phyloP scores from a whole-genome alignment of 30 jellyfish, hydroid and myxozoan species.

The Hydra vulgaris region DNA sequence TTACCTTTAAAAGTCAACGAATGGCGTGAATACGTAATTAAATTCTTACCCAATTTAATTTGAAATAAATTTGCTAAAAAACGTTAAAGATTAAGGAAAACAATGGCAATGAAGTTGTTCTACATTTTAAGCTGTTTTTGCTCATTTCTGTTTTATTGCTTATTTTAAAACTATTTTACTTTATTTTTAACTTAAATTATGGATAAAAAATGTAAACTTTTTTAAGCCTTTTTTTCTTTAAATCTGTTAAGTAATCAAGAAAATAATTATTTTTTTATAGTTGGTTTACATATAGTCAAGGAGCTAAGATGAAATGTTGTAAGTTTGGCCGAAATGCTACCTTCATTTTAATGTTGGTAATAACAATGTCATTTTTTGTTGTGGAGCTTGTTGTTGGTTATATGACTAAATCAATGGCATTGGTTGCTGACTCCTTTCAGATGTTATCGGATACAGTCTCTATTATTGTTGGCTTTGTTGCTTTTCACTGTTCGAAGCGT shows the following conservation, averaged over 20 bases:
- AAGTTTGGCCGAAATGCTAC: conserved; percentile 60
- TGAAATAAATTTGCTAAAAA: no score
- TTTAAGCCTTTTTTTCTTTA: no score
- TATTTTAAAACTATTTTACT: no score
- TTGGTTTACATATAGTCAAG: no score
- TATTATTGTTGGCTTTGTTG: conserved; percentile 62
- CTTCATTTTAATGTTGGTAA: not conserved
- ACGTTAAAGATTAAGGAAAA: no score
- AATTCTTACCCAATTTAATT: not conserved
- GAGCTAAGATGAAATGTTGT: conserved; percentile 10
- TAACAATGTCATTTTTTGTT: conserved; percentile 55
- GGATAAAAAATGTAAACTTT: no score
- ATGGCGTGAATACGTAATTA: not conserved
- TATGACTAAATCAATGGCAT: conserved; percentile 80
- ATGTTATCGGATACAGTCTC: conserved; percentile 82
- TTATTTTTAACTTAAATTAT: no score
- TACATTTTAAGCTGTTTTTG: no score
- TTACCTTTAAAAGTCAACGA: not conserved
- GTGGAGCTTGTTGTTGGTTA: conserved; percentile 76
- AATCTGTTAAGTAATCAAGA: no score
- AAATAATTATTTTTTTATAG: no score
- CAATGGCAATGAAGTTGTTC: no score
- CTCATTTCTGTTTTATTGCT: no score
- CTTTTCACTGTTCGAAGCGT: conserved; percentile 41
- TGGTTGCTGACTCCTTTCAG: conserved; percentile 89